phyloP scores from a whole-genome alignment of 2,113 vertebrate species.

The Dipodomys ordii region DNA sequence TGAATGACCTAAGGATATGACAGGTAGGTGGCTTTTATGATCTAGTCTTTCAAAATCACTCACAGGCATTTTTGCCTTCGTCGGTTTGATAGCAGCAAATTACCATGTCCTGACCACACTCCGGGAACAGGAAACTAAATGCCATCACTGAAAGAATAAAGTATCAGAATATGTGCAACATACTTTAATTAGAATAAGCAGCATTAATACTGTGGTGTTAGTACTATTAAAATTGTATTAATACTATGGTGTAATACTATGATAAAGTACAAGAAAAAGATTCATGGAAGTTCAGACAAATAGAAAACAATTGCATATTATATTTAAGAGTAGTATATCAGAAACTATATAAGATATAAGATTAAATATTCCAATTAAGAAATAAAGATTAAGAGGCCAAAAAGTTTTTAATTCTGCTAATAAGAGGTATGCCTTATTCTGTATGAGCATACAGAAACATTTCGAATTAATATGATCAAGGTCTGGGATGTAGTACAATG shows the following conservation, averaged over 20 bases:
- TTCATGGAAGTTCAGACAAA: neutral
- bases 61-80: neutral
- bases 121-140: neutral
- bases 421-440: neutral
- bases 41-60: neutral
- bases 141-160: neutral
- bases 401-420: neutral
- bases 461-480: neutral
- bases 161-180: neutral
- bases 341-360: too few relatives aligned
- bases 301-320: neutral
- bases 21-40: neutral
- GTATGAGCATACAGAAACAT: neutral
- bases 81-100: neutral
- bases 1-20: too few relatives aligned
- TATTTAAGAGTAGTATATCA: neutral
- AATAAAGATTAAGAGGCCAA: too few relatives aligned
- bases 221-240: too few relatives aligned
- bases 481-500: too few relatives aligned
- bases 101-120: too few relatives aligned
- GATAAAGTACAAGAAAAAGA: neutral
- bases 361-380: too few relatives aligned
- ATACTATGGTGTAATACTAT: neutral
- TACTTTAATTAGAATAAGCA: too few relatives aligned
- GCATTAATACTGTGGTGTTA: too few relatives aligned